phyloP scores from a whole-genome alignment of 64 coral and sea anemone species.

The Pachyseris speciosa region DNA sequence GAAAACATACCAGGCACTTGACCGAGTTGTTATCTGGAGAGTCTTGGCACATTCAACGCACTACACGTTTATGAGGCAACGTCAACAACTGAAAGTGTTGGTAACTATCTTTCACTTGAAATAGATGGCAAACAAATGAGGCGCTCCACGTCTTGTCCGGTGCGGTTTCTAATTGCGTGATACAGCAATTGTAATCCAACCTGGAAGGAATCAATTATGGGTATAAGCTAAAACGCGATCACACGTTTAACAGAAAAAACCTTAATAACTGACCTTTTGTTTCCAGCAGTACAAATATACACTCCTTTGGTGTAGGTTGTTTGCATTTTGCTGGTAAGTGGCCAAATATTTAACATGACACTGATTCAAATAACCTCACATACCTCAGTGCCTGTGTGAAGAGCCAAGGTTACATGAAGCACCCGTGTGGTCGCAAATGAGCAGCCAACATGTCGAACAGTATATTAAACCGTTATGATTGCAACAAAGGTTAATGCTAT shows the following conservation, averaged over 20 bases:
- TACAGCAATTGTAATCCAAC: neutral
- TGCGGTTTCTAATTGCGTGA: neutral
- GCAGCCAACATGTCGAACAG: neutral
- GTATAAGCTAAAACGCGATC: neutral
- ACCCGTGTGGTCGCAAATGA: neutral
- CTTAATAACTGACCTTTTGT: neutral
- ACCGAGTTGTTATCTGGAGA: neutral
- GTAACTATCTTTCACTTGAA: neutral
- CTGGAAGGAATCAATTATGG: neutral
- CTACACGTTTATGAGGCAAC: neutral
- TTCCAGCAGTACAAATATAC: neutral
- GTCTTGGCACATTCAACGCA: neutral
- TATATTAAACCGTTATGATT: neutral
- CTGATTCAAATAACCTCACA: neutral
- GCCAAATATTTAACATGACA: neutral
- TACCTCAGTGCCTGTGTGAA: neutral
- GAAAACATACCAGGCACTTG: slow-evolving; percentile 23
- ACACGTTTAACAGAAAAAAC: neutral
- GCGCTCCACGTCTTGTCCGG: neutral
- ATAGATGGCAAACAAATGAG: neutral
- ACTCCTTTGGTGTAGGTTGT: neutral
- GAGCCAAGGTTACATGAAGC: neutral
- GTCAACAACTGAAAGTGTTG: neutral
- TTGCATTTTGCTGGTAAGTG: neutral
- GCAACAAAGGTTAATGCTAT: neutral